These are phyloP conservation scores for Littorina saxatilis DNA, from an alignment of 1,140 invertebrate genomes.

Conservation along the genomic window DNA sequence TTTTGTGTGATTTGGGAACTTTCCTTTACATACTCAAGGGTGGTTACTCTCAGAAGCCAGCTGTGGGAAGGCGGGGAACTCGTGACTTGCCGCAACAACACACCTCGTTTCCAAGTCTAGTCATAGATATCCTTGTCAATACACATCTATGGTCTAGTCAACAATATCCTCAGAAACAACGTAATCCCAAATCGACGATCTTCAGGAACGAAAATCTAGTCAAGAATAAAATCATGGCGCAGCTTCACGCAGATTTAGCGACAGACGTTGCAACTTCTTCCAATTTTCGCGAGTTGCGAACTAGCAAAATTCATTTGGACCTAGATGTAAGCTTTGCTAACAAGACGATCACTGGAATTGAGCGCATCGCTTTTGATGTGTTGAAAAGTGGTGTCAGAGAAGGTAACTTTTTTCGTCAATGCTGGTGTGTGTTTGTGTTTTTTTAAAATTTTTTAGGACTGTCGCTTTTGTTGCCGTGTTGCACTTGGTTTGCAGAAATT, in stretches of 20 bases:
- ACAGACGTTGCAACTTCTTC: slow-evolving; percentile 55
- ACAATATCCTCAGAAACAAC: background rate
- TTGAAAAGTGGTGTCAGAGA: slow-evolving; percentile 28
- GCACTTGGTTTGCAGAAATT: too few relatives aligned
- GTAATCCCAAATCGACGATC: too few relatives aligned
- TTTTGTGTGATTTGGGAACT: too few relatives aligned
- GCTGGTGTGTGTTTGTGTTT: too few relatives aligned
- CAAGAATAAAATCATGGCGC: background rate
- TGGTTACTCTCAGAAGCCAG: background rate
- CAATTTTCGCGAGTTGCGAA: slow-evolving; percentile 52
- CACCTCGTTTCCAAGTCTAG: too few relatives aligned
- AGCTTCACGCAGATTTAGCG: slow-evolving; percentile 50
- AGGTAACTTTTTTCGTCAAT: slow-evolving; percentile 34
- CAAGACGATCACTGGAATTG: slow-evolving; percentile 41
- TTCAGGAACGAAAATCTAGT: too few relatives aligned
- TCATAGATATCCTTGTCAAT: too few relatives aligned
- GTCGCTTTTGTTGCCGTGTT: too few relatives aligned
- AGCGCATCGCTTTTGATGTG: slow-evolving; percentile 29
- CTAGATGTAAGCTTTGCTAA: slow-evolving; percentile 49
- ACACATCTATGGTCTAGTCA: too few relatives aligned
- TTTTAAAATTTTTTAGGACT: too few relatives aligned
- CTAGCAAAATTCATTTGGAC: slow-evolving; percentile 53
- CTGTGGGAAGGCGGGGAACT: background rate
- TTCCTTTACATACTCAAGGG: too few relatives aligned
- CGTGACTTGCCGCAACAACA: slow-evolving; percentile 1